These are phyloP conservation scores for Rhodinocichla rosea DNA, from an alignment of 2,113 vertebrate genomes.

Conservation along the genomic window DNA sequence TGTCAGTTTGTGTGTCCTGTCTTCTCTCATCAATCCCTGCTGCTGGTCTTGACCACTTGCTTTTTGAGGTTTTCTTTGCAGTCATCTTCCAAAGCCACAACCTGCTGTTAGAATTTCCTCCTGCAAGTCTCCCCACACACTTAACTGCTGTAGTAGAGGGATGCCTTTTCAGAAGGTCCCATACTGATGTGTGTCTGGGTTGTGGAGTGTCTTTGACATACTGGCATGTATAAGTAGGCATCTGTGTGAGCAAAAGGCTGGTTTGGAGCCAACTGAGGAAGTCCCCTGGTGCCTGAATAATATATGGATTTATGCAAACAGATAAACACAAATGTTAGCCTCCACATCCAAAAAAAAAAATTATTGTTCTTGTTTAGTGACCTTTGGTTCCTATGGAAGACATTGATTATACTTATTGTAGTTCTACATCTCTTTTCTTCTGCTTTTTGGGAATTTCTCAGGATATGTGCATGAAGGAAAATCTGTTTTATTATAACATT, in stretches of 20 bases:
- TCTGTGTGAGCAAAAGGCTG: not conserved
- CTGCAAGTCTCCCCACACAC: not conserved
- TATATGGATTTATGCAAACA: not conserved
- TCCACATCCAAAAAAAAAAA: not conserved
- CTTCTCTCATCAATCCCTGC: not conserved
- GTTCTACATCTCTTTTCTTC: not conserved
- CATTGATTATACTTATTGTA: not conserved
- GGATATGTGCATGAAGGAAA: not conserved
- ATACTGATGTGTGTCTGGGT: not conserved
- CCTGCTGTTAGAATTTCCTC: not conserved
- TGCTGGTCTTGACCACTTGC: not conserved
- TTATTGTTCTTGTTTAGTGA: not conserved
- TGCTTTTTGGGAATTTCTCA: not conserved
- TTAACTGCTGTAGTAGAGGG: not conserved
- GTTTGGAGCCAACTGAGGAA: not conserved
- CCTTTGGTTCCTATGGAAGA: not conserved
- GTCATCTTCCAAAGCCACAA: not conserved
- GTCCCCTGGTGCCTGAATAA: not conserved
- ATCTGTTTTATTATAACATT: not conserved
- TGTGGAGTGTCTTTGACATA: not conserved
- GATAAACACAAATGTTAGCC: not conserved
- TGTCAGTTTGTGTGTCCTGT: not conserved
- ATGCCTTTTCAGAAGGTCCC: not conserved
- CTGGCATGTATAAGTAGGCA: not conserved
- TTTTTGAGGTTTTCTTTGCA: not conserved